A percentile compares a stretch with the other conserved stretches of the same genome.
Conservation (phyloP, 2,797 vertebrate genomes). For the Pempheris klunzingeri region DNA sequence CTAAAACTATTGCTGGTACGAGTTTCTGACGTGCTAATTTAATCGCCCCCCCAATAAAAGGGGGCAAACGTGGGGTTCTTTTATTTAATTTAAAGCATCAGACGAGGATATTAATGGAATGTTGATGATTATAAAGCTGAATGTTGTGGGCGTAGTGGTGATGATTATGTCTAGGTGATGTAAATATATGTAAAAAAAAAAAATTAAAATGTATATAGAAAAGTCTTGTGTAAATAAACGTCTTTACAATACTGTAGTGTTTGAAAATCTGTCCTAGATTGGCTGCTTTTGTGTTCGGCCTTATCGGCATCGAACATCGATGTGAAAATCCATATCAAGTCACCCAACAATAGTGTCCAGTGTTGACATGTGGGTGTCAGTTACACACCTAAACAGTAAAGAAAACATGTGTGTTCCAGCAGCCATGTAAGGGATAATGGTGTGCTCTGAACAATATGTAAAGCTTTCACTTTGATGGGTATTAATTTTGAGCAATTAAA, state of each 20-base stretch:
- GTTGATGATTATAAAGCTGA: slow-evolving; percentile 41
- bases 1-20: slow-evolving; percentile 80
- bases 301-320: slow-evolving; percentile 44
- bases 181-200: slow-evolving; percentile 71
- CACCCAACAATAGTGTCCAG: slow-evolving; percentile 42
- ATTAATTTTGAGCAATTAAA: not conserved
- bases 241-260: slow-evolving; percentile 26
- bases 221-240: slow-evolving; percentile 83
- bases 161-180: slow-evolving; percentile 61
- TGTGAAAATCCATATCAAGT: slow-evolving; percentile 51
- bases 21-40: slow-evolving; percentile 67
- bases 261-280: slow-evolving; percentile 46
- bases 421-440: not conserved
- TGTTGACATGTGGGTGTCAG: slow-evolving; percentile 38
- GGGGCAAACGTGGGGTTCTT: slow-evolving; percentile 34
- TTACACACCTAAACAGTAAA: slow-evolving; percentile 18
- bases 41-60: slow-evolving; percentile 35
- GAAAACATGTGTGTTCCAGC: not conserved
- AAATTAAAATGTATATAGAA: slow-evolving; percentile 61
- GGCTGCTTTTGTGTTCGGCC: slow-evolving; percentile 32
- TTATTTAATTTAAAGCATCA: slow-evolving; percentile 68
- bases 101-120: slow-evolving; percentile 33
- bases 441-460: not conserved
- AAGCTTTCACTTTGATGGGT: not conserved
- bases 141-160: slow-evolving; percentile 45